Base-by-base conservation (phyloP, 53 echinoderm and acorn worm genomes). In the Luidia sarsii region DNA sequence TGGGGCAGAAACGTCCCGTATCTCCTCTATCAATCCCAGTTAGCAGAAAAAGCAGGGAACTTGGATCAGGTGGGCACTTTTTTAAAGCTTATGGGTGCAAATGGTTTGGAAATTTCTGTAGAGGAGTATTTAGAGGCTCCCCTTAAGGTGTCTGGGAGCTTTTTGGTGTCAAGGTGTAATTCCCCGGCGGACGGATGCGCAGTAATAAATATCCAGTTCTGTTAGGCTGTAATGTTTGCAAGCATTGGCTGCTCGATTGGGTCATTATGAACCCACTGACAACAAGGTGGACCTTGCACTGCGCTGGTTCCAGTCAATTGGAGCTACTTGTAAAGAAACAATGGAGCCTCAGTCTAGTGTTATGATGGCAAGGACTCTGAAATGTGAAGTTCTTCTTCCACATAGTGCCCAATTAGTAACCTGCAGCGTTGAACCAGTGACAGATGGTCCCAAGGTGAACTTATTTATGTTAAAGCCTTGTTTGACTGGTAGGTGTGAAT, bases 1-100 rank as follows among this genome's bases (percentile, higher is more conserved):
- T 2, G 73, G 57, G 2, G 71, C 73, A 39, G 73, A 73, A 15
- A 73, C 73, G 24, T 73, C 73, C 27, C 25, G 55, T 1, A 73
- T 73, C 15, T 73, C 73, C 0, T 55, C 56, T 73, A 73, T 24
- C 73, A 39, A 24, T 13, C 5, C 0, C 25, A 38, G 2, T 41
- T 73, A 4, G 73, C 55, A 10, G 20, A 2, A 23, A 57, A 55
- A 39, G 73, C 57, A n/a, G 57, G 38, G 24, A 73, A 24, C 2
- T 4, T 71, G 34, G 34, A 71, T 2, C 38, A 55, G 24, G 73
- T 73, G 73, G 73, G 73, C 38, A 39, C 56, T 0, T 54, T 36
- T 20, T 9, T 71, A 7, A 71, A 38, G 2, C 4, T 71, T 8
- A 1, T 73, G 2, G 73, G 73, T 0, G 73, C 73, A 8, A 73